Percentiles rank a stretch among this genome's conserved stretches.
phyloP scores from a whole-genome alignment of 1,140 invertebrate genomes.

The Rhagoletis pomonella region DNA sequence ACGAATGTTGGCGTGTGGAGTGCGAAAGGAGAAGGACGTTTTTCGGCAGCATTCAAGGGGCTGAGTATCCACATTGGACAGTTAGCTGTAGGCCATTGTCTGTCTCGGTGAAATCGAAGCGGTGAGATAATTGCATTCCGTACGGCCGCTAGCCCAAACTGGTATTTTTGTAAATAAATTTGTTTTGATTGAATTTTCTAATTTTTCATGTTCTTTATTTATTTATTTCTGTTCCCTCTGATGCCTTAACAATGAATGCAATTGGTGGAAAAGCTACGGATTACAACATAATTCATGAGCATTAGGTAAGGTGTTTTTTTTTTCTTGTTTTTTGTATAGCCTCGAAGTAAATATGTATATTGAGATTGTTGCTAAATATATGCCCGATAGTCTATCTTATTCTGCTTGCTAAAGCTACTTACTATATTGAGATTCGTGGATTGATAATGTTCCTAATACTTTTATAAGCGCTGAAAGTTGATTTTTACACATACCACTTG shows the following conservation, averaged over 20 bases:
- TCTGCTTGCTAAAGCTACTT: no score
- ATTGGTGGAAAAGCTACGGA: neutral
- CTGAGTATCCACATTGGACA: neutral
- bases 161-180: neutral
- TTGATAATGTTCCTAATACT: no score
- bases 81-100: neutral
- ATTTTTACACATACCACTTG: no score
- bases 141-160: neutral
- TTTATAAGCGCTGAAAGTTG: no score
- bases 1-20: no score
- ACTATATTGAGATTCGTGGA: no score
- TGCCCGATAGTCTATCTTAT: no score
- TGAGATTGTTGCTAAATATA: no score
- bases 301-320: neutral
- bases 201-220: neutral
- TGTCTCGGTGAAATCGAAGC: neutral
- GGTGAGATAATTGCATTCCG: slow-evolving; percentile 7
- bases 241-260: neutral
- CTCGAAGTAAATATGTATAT: no score
- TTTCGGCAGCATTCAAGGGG: neutral
- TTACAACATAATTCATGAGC: neutral
- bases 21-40: no score
- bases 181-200: neutral
- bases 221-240: neutral
- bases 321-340: neutral